These are phyloP conservation scores for Onychomys torridus DNA, from an alignment of 2,797 vertebrate species.

Conservation along the genomic window DNA sequence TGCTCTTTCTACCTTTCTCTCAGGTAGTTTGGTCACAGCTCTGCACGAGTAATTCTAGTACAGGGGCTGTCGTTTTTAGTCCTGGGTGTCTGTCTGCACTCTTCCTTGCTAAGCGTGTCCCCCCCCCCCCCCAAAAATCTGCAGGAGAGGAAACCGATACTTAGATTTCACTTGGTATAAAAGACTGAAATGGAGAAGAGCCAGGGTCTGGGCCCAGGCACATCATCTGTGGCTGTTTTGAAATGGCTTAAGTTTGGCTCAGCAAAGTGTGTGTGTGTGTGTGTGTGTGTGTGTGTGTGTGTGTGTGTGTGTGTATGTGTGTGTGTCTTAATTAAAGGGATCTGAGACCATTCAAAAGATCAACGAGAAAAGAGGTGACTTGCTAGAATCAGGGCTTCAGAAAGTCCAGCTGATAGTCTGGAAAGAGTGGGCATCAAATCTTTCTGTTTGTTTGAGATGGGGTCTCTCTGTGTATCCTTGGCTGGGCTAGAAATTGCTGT, in stretches of 20 bases:
- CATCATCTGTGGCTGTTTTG: not conserved
- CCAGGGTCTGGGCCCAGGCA: not conserved
- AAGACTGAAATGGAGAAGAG: not conserved
- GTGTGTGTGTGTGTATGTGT: not conserved
- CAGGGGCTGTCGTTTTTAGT: not conserved
- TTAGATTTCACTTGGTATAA: not conserved
- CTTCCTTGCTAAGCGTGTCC: not conserved
- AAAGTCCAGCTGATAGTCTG: not conserved
- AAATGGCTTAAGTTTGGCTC: slow-evolving; percentile 12
- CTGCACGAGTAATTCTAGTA: not conserved
- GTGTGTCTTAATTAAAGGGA: not conserved
- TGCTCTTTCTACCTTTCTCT: not conserved
- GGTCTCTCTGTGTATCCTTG: not conserved
- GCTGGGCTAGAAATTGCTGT: not conserved
- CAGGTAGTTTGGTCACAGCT: not conserved
- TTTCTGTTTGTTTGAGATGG: not conserved
- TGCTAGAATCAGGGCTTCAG: not conserved
- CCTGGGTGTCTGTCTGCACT: not conserved
- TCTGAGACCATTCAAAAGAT: not conserved
- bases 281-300: not conserved
- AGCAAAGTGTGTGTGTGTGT: not conserved
- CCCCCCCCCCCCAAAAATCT: not conserved
- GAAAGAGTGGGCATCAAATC: not conserved
- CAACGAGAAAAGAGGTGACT: not conserved
- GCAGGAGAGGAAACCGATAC: slow-evolving; percentile 8